phyloP scores from a whole-genome alignment of 2,888 invertebrate genomes.

The Odontomyia ornata region DNA sequence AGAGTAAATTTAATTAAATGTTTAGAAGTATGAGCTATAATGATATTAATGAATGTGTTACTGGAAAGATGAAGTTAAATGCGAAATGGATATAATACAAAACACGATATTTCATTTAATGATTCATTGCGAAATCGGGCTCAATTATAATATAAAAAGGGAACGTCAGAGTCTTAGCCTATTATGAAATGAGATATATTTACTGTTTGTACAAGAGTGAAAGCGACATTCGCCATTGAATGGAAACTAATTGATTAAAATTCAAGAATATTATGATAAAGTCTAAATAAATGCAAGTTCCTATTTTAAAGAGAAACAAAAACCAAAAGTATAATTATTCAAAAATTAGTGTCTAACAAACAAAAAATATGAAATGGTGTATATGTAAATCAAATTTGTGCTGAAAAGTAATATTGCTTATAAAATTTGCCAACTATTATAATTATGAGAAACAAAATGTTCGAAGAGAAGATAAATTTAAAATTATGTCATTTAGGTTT shows the following conservation, averaged over 20 bases:
- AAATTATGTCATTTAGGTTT: not conserved
- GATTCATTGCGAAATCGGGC: too few relatives aligned
- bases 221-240: too few relatives aligned
- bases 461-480: conserved; percentile 24
- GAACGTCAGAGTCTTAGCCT: too few relatives aligned
- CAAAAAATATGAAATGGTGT: not conserved
- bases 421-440: conserved; percentile 33
- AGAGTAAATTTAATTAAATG: too few relatives aligned
- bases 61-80: too few relatives aligned
- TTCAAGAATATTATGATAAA: conserved; percentile 22
- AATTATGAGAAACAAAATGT: conserved; percentile 24
- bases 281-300: conserved; percentile 45
- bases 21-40: too few relatives aligned
- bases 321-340: conserved; percentile 9
- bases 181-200: too few relatives aligned
- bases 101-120: too few relatives aligned
- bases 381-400: not conserved
- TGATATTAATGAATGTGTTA: too few relatives aligned
- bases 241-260: too few relatives aligned
- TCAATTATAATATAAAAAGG: too few relatives aligned
- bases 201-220: not conserved
- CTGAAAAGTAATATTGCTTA: not conserved
- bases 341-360: not conserved
- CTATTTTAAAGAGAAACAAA: conserved; percentile 32
- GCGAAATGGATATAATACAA: too few relatives aligned